These are phyloP conservation scores for Drosophila ustulata DNA, from an alignment of 2,888 invertebrate genomes.

Conservation along the genomic window DNA sequence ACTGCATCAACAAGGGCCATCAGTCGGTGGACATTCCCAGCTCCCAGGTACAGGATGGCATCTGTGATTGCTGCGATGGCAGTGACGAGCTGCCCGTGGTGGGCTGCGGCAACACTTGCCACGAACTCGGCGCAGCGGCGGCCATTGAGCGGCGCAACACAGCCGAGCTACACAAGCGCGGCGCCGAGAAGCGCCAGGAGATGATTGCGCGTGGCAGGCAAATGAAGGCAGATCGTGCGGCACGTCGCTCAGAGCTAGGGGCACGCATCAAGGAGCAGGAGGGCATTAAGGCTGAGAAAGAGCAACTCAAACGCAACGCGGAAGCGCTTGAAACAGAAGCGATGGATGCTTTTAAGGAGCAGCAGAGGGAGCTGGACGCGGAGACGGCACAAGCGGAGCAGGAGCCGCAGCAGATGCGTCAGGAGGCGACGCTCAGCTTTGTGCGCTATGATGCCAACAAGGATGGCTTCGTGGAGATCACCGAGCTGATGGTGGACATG, in stretches of 20 bases:
- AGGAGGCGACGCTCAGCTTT: conserved; percentile 91
- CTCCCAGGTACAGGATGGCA: conserved; percentile 96
- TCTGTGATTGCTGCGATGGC: conserved; percentile 97
- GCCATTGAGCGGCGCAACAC: conserved; percentile 90
- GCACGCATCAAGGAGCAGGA: conserved; percentile 92
- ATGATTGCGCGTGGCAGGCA: conserved; percentile 91
- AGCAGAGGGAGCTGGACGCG: conserved; percentile 88
- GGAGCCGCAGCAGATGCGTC: conserved; percentile 84
- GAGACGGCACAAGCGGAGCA: conserved; percentile 88
- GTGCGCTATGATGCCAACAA: conserved; percentile 91
- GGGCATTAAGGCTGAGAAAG: conserved; percentile 91
- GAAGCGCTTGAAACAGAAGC: conserved; percentile 91
- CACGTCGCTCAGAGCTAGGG: conserved; percentile 89
- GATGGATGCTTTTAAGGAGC: conserved; percentile 91
- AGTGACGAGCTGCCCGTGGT: conserved; percentile 91
- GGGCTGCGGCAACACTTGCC: conserved; percentile 91
- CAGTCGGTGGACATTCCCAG: conserved; percentile 92
- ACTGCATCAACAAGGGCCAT: conserved; percentile 95
- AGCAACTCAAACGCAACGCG: conserved; percentile 89
- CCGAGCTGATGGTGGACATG: conserved; percentile 89
- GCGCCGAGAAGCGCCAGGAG: conserved; percentile 90
- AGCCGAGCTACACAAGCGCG: conserved; percentile 91
- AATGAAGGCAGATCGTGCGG: conserved; percentile 90
- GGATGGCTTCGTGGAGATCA: conserved; percentile 90
- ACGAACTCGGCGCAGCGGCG: conserved; percentile 92